These are phyloP conservation scores for Acholoe squamosa DNA, from an alignment of 2,888 invertebrate genomes.

Conservation along the genomic window DNA sequence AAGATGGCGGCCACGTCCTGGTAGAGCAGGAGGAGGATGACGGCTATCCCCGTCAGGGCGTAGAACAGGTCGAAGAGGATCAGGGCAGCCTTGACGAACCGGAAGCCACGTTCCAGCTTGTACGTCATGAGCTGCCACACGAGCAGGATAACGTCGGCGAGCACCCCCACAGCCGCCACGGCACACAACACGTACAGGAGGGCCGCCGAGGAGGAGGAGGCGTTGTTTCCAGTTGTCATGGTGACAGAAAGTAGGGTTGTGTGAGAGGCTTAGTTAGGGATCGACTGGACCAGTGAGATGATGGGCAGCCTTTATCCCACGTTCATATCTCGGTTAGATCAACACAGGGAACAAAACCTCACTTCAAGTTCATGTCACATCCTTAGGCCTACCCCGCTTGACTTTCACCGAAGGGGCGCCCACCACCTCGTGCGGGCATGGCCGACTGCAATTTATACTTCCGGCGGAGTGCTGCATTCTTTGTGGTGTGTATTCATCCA, in stretches of 20 bases:
- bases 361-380: slow-evolving; percentile 48
- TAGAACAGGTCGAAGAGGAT: slow-evolving; percentile 37
- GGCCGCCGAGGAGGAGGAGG: slow-evolving; percentile 52
- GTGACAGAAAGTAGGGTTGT: background rate
- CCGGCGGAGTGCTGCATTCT: slow-evolving; percentile 16
- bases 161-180: slow-evolving; percentile 48
- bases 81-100: slow-evolving; percentile 55
- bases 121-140: slow-evolving; percentile 52
- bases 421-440: slow-evolving; percentile 5
- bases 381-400: background rate
- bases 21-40: slow-evolving; percentile 56
- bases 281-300: background rate
- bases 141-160: slow-evolving; percentile 58
- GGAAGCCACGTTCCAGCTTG: slow-evolving; percentile 31
- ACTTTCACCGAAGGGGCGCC: background rate
- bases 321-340: slow-evolving; percentile 37
- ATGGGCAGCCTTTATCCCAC: background rate
- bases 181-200: slow-evolving; percentile 57
- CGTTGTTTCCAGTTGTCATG: background rate
- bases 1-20: slow-evolving; percentile 27
- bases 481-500: background rate
- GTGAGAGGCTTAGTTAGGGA: background rate
- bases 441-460: slow-evolving; percentile 20
- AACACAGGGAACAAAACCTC: slow-evolving; percentile 25
- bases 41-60: slow-evolving; percentile 48